phyloP scores from a whole-genome alignment of 2,113 vertebrate genomes.

The Dicrurus megarhynchus region DNA sequence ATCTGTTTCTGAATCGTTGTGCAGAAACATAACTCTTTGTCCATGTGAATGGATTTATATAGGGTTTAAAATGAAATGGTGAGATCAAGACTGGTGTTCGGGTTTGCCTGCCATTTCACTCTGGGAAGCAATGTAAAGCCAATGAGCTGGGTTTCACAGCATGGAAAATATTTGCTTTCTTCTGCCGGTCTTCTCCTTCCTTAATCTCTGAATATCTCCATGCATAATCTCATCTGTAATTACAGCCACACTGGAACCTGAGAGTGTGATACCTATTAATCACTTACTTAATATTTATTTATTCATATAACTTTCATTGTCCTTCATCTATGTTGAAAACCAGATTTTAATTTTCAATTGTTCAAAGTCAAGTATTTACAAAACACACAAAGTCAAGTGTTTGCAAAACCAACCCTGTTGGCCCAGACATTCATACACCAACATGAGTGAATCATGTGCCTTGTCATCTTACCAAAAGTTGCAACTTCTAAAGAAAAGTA shows the following conservation, averaged over 20 bases:
- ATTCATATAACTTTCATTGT: not conserved
- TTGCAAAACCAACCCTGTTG: not conserved
- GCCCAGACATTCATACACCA: not conserved
- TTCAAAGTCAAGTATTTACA: not conserved
- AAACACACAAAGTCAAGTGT: no score
- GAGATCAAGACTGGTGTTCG: not conserved
- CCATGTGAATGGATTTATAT: not conserved
- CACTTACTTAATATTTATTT: not conserved
- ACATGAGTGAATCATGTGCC: rapidly evolving
- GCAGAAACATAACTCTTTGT: not conserved
- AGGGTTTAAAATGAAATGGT: not conserved
- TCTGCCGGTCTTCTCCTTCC: not conserved
- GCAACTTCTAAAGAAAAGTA: not conserved
- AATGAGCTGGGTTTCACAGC: not conserved
- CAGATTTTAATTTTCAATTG: not conserved
- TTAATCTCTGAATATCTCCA: not conserved
- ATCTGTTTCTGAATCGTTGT: not conserved
- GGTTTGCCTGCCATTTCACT: not conserved
- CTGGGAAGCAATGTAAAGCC: not conserved
- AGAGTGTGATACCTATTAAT: not conserved
- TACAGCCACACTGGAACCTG: not conserved
- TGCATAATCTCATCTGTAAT: not conserved
- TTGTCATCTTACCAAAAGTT: not conserved
- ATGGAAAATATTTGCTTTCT: not conserved
- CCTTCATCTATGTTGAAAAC: not conserved